Conservation (phyloP, 2,888 invertebrate genomes). For the Drosophila multiciliata region DNA sequence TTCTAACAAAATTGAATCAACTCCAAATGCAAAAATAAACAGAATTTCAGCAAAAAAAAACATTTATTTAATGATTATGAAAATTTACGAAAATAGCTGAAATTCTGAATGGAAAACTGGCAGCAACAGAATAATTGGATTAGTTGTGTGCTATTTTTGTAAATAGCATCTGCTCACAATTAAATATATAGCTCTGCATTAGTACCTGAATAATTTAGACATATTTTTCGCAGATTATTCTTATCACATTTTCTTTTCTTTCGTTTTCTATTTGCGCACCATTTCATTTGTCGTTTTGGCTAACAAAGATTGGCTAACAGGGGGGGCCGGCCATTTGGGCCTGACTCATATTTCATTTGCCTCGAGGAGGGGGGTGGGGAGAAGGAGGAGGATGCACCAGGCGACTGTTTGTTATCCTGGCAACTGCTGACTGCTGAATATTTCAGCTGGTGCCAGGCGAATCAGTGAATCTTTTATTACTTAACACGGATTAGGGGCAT, state of each 20-base stretch:
- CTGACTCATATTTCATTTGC: conserved; percentile 71
- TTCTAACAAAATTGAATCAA: not conserved
- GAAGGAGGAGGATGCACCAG: conserved; percentile 48
- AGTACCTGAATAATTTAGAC: conserved; percentile 7
- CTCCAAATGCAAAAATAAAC: not conserved
- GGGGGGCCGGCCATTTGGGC: conserved; percentile 15
- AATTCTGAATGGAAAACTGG: not conserved
- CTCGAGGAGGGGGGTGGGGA: not conserved
- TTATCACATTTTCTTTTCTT: conserved; percentile 20
- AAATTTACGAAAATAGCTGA: not conserved
- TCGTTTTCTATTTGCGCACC: conserved; percentile 5
- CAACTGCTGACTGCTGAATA: conserved; percentile 68
- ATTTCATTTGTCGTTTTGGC: conserved; percentile 36
- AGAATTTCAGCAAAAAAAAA: not conserved
- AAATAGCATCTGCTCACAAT: conserved; percentile 23
- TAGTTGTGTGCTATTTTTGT: not conserved
- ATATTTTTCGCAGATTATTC: conserved; percentile 10
- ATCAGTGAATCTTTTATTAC: conserved; percentile 69
- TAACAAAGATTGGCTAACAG: conserved; percentile 54
- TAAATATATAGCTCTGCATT: conserved; percentile 14
- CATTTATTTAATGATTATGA: not conserved
- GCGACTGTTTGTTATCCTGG: conserved; percentile 31
- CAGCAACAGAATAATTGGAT: not conserved
- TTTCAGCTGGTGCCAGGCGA: conserved; percentile 52
- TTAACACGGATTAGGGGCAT: conserved; percentile 61